Evolutionary conservation across 2,888 invertebrate species (phyloP).

Genomic region (Drosophila setosimentum): DNA sequence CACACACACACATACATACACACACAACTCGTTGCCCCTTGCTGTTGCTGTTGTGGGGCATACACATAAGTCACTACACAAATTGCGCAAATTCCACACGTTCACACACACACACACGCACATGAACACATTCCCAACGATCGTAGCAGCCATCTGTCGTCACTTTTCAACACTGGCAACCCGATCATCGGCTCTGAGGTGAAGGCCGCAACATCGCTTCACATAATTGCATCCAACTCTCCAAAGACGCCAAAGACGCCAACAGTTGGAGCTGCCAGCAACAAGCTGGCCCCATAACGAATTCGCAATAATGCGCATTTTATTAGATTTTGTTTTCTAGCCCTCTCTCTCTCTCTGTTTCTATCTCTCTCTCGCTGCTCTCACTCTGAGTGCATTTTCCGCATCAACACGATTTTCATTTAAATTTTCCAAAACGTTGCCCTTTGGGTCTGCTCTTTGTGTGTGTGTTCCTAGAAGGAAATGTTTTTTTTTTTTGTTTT

Average conservation of each 20-base stretch:
- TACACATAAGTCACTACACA: slow-evolving; percentile 77
- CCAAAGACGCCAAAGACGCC: slow-evolving; percentile 17
- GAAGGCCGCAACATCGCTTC: slow-evolving; percentile 64
- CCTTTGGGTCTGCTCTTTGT: slow-evolving; percentile 52
- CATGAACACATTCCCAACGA: neutral
- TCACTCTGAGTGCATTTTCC: slow-evolving; percentile 72
- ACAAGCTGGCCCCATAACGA: slow-evolving; percentile 67
- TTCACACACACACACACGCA: slow-evolving; percentile 14
- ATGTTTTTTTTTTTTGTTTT: slow-evolving; percentile 25
- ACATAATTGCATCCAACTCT: slow-evolving; percentile 57
- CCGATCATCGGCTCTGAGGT: slow-evolving; percentile 59
- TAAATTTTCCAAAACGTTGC: slow-evolving; percentile 68
- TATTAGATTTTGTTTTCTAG: slow-evolving; percentile 57
- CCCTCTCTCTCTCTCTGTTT: slow-evolving; percentile 17
- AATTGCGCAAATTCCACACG: slow-evolving; percentile 75
- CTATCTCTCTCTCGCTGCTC: slow-evolving; percentile 13
- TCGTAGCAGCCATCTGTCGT: slow-evolving; percentile 60
- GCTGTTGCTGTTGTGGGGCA: slow-evolving; percentile 48
- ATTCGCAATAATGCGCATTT: slow-evolving; percentile 78
- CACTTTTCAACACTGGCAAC: slow-evolving; percentile 68
- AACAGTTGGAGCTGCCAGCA: slow-evolving; percentile 14
- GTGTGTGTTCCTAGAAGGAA: slow-evolving; percentile 56
- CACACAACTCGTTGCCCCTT: slow-evolving; percentile 58
- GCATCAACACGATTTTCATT: slow-evolving; percentile 76
- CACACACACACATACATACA: neutral